A percentile compares a stretch with the other conserved stretches of the same genome.
Conservation (phyloP, 2,888 invertebrate species). For the Lordiphosa fenestrarum region DNA sequence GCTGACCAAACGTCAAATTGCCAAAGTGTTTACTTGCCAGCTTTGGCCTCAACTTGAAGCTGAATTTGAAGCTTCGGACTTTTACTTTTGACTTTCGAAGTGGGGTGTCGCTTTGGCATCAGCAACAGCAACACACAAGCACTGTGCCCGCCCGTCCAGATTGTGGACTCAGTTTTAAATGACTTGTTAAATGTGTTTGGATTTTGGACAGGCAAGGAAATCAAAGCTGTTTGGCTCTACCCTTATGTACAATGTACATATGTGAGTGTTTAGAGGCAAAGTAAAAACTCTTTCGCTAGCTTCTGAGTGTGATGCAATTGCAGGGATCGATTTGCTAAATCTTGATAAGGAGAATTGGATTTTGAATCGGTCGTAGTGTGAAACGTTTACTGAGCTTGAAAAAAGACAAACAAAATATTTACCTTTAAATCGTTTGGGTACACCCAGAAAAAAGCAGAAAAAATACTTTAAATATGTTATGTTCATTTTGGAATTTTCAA, state of each 20-base stretch:
- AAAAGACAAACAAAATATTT: too few species aligned
- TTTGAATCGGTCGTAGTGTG: too few species aligned
- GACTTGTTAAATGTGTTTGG: slow-evolving; percentile 66
- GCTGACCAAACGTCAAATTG: slow-evolving; percentile 73
- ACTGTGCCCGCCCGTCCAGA: slow-evolving; percentile 13
- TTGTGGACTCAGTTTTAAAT: slow-evolving; percentile 35
- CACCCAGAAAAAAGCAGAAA: too few species aligned
- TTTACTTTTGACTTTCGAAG: slow-evolving; percentile 10
- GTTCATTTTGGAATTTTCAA: too few species aligned
- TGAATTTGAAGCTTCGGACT: slow-evolving; percentile 26
- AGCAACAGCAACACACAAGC: slow-evolving; percentile 30
- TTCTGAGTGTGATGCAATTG: too few species aligned
- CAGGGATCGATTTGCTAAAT: too few species aligned
- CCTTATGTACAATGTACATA: neutral
- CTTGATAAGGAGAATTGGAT: too few species aligned
- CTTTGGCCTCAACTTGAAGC: slow-evolving; percentile 30
- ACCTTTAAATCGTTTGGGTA: too few species aligned
- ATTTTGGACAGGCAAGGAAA: slow-evolving; percentile 31
- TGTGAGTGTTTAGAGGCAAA: neutral
- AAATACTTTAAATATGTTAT: too few species aligned
- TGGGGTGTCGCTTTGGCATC: slow-evolving; percentile 33
- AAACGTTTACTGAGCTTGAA: too few species aligned
- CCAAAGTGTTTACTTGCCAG: slow-evolving; percentile 63
- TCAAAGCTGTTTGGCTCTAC: neutral
- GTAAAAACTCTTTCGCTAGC: neutral